Conservation (phyloP, 2,888 invertebrate species). For the Shargacucullia verbasci region DNA sequence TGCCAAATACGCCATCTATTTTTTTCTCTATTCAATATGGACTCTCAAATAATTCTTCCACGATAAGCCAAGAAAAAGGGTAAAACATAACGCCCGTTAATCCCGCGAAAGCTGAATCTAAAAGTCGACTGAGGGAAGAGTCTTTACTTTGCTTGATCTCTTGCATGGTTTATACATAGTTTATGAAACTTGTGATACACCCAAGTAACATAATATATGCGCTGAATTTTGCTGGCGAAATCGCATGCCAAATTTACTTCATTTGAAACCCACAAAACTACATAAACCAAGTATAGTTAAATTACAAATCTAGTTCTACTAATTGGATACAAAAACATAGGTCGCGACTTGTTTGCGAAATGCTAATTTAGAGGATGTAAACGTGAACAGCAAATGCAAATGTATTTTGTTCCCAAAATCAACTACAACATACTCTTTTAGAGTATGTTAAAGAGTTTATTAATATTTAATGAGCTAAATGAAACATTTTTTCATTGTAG, state of each 20-base stretch:
- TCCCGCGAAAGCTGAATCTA: conserved; percentile 5
- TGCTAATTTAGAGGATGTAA: conserved; percentile 53
- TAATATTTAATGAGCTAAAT: conserved; percentile 8
- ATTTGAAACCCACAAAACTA: conserved; percentile 52
- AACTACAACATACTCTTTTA: conserved; percentile 23
- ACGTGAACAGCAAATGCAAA: conserved; percentile 41
- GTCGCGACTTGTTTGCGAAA: conserved; percentile 57
- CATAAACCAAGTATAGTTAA: conserved; percentile 51
- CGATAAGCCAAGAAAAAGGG: neutral
- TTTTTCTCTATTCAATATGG: too few relatives aligned
- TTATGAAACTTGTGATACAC: conserved; percentile 13
- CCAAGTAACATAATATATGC: conserved; percentile 30
- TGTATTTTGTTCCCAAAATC: conserved; percentile 38
- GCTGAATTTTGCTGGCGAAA: conserved; percentile 32
- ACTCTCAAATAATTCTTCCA: conserved; percentile 1
- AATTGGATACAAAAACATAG: conserved; percentile 60
- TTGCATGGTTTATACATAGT: neutral
- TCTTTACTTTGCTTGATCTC: neutral
- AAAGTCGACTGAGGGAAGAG: neutral
- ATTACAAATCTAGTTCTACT: conserved; percentile 58
- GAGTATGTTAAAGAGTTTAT: conserved; percentile 7
- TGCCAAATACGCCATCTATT: too few relatives aligned
- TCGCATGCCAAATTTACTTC: conserved; percentile 51
- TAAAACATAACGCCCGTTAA: conserved; percentile 4
- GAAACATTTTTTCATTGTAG: conserved; percentile 9